A percentile compares a stretch with the other conserved stretches of the same genome.
Evolutionary conservation across 2,888 invertebrate species (phyloP).

Genomic region (Craniophora ligustri): DNA sequence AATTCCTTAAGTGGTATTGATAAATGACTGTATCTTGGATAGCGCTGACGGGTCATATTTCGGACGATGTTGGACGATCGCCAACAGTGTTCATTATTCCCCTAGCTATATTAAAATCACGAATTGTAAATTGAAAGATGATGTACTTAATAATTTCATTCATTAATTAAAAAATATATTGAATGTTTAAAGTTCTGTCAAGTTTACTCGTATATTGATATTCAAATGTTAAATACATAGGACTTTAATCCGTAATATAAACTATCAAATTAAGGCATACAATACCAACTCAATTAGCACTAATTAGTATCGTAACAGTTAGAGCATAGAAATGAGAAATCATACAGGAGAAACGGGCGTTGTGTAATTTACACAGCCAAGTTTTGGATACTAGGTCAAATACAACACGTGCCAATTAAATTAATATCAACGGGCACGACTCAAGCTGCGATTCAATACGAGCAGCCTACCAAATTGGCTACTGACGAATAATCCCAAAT

Average conservation of each 20-base stretch:
- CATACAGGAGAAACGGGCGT: slow-evolving; percentile 2
- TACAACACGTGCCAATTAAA: slow-evolving; percentile 36
- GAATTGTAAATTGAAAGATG: too few relatives aligned
- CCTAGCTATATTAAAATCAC: slow-evolving; percentile 10
- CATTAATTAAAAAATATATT: too few relatives aligned
- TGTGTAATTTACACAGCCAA: slow-evolving; percentile 4
- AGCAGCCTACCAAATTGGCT: slow-evolving; percentile 18
- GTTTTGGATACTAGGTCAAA: slow-evolving; percentile 11
- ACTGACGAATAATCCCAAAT: slow-evolving; percentile 29
- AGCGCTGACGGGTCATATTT: slow-evolving; percentile 40
- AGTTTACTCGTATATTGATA: too few relatives aligned
- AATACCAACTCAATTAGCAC: slow-evolving; percentile 25
- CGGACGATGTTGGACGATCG: slow-evolving; percentile 42
- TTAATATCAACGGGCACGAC: slow-evolving; percentile 15
- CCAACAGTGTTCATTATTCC: slow-evolving; percentile 40
- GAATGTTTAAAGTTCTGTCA: too few relatives aligned
- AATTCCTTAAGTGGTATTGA: slow-evolving; percentile 44
- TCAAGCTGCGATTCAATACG: slow-evolving; percentile 31
- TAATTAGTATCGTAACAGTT: slow-evolving; percentile 17
- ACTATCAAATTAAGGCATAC: not conserved
- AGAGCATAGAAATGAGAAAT: not conserved
- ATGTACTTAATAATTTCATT: too few relatives aligned
- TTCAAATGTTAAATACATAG: too few relatives aligned
- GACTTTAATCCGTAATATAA: not conserved
- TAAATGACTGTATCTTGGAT: slow-evolving; percentile 33